These are phyloP conservation scores for Sternarchorhynchus goeldii DNA, from an alignment of 2,797 vertebrate genomes.

Conservation along the genomic window DNA sequence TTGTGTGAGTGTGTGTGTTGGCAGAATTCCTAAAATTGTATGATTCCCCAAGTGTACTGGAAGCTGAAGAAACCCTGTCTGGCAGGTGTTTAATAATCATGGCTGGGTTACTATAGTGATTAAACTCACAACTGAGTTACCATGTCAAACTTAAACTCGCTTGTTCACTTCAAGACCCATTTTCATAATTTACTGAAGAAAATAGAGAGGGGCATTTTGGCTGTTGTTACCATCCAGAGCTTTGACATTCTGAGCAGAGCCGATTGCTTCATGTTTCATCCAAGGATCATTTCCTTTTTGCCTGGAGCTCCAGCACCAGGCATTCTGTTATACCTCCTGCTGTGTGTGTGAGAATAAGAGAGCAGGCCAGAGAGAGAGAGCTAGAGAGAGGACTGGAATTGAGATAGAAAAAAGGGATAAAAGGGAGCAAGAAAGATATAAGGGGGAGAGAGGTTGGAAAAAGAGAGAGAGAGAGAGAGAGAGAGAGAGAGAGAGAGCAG, in stretches of 20 bases:
- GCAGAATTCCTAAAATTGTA: background rate
- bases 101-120: background rate
- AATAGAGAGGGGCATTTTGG: background rate
- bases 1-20: slow-evolving; percentile 44
- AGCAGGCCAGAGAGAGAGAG: slow-evolving; percentile 66
- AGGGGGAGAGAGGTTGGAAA: no score
- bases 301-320: slow-evolving; percentile 66
- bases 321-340: slow-evolving; percentile 63
- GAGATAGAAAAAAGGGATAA: no score
- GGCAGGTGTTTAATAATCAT: no score
- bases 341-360: slow-evolving; percentile 71
- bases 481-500: background rate
- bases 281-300: slow-evolving; percentile 63
- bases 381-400: slow-evolving; percentile 53
- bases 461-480: background rate
- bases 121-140: slow-evolving; percentile 3
- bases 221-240: slow-evolving; percentile 13
- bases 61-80: no score
- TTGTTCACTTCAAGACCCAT: background rate
- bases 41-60: no score
- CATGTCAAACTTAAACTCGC: background rate
- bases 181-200: background rate
- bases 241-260: slow-evolving; percentile 61
- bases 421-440: no score
- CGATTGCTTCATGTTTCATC: slow-evolving; percentile 59